Evolutionary conservation across 2,797 vertebrate genomes (phyloP).

Genomic region (Pteronotus mesoamericanus): DNA sequence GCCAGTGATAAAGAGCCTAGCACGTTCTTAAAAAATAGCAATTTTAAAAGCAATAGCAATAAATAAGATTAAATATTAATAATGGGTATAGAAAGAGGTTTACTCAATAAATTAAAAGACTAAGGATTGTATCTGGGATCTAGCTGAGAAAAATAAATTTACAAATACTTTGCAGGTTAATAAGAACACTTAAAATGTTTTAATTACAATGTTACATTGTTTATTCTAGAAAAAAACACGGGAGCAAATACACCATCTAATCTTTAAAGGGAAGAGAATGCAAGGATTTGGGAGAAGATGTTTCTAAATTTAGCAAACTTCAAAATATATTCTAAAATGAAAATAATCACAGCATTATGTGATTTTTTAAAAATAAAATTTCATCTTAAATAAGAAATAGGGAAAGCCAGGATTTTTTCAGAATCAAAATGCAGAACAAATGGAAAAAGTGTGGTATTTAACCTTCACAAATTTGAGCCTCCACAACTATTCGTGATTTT

Average conservation of each 20-base stretch:
- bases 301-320: not conserved
- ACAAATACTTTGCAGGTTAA: not conserved
- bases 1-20: not conserved
- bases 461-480: constrained; percentile 90
- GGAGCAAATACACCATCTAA: not conserved
- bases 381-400: constrained; percentile 90
- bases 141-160: constrained; percentile 1
- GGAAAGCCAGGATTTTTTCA: constrained; percentile 87
- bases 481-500: constrained; percentile 73
- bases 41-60: not conserved
- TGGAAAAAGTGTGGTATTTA: constrained; percentile 85
- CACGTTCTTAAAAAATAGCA: not conserved
- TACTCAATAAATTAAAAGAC: not conserved
- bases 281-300: not conserved
- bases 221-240: not conserved
- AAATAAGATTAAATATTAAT: not conserved
- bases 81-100: not conserved
- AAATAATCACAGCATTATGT: not conserved
- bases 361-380: too few species aligned
- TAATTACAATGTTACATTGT: not conserved
- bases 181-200: not conserved
- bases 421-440: constrained; percentile 90
- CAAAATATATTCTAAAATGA: not conserved
- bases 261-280: not conserved
- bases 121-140: not conserved